These are phyloP conservation scores for Merops nubicus DNA, from an alignment of 2,113 vertebrate species.

Conservation along the genomic window DNA sequence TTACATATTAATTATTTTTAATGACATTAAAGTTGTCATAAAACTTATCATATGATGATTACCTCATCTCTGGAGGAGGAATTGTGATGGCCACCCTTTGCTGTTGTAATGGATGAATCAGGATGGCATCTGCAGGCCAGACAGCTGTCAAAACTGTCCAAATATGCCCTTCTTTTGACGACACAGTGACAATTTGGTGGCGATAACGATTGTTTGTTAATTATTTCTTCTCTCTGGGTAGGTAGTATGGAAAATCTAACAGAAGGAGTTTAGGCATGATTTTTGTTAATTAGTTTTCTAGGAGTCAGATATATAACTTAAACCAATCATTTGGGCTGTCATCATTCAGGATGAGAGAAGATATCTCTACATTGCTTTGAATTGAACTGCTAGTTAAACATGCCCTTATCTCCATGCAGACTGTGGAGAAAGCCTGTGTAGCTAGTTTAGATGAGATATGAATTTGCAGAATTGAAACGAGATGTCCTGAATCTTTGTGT, in stretches of 20 bases:
- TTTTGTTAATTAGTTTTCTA: background rate
- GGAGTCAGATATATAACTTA: background rate
- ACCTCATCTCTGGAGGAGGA: background rate
- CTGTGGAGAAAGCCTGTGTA: background rate
- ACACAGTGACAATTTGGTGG: background rate
- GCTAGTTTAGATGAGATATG: background rate
- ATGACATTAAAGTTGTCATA: background rate
- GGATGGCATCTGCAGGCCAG: background rate
- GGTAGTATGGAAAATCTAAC: background rate
- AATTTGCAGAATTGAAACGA: background rate
- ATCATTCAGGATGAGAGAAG: background rate
- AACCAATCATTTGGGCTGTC: background rate
- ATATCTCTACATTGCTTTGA: background rate
- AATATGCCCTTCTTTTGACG: background rate
- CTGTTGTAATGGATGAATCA: background rate
- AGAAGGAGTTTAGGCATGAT: background rate
- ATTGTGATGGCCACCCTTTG: background rate
- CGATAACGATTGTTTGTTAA: background rate
- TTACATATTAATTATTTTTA: background rate
- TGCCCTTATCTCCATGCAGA: background rate
- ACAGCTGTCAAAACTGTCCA: background rate
- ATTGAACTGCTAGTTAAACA: background rate
- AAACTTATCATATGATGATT: background rate
- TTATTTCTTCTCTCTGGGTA: background rate
- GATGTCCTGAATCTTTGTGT: background rate